These are phyloP conservation scores for Catocala sponsa DNA, from an alignment of 2,888 invertebrate species.

Conservation along the genomic window DNA sequence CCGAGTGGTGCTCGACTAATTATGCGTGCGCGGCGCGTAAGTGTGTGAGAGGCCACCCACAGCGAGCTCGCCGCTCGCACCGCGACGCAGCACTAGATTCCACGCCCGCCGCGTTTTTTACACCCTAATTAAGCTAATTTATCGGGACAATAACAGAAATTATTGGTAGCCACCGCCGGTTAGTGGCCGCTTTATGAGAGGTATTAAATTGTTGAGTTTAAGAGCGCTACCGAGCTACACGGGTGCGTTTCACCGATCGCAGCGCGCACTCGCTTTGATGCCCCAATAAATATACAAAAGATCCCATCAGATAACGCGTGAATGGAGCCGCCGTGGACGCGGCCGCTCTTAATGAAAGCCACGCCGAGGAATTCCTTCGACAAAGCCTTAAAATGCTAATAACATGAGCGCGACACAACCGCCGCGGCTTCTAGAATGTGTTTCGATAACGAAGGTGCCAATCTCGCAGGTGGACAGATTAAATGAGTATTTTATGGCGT, in stretches of 20 bases:
- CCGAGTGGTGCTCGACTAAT: conserved; percentile 37
- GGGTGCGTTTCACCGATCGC: conserved; percentile 35
- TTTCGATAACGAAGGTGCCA: conserved; percentile 68
- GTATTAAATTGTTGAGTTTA: conserved; percentile 79
- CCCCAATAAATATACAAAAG: conserved; percentile 81
- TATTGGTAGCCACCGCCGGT: conserved; percentile 71
- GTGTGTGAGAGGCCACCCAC: conserved; percentile 74
- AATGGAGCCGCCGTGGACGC: conserved; percentile 54
- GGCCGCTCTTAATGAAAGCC: conserved; percentile 64
- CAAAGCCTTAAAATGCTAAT: conserved; percentile 70
- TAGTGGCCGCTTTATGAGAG: conserved; percentile 80
- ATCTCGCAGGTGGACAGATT: conserved; percentile 67
- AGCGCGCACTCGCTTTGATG: conserved; percentile 61
- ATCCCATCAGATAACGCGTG: conserved; percentile 75
- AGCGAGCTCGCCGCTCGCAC: conserved; percentile 46
- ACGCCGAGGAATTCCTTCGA: conserved; percentile 63
- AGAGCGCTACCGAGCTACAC: conserved; percentile 84
- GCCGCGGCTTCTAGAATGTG: conserved; percentile 59
- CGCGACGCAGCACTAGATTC: conserved; percentile 73
- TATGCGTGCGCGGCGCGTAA: conserved; percentile 27
- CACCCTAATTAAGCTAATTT: conserved; percentile 88
- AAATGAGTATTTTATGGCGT: conserved; percentile 70
- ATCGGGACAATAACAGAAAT: conserved; percentile 85
- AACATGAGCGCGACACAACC: conserved; percentile 58
- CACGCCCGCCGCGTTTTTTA: conserved; percentile 79